Base-by-base conservation (phyloP, 1,140 invertebrate genomes). In the Phenacoccus solenopsis region DNA sequence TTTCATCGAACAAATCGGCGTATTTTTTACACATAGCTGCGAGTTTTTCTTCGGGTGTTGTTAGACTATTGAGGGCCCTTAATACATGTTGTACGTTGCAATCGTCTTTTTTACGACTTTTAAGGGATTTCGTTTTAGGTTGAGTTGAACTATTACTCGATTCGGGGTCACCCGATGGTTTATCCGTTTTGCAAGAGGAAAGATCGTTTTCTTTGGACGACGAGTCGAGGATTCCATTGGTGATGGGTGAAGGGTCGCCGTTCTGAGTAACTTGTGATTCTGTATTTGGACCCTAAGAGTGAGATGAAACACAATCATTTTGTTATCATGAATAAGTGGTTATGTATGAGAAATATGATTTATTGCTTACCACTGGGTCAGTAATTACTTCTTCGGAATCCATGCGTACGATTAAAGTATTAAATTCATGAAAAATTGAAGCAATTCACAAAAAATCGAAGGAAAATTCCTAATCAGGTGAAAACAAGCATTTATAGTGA, bases 1-100 rank as follows among this genome's bases (percentile, higher is more conserved):
- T 87, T 64, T 91, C 90, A 75, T 93, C 90, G n/a, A 88, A 82
- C 7, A 88, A 79, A 74, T 94, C 89, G 27, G 85, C 81, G 78
- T 91, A 91, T 74, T 89, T 89, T 72, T 90, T 89, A 74, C 87
- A 87, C 69, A 93, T 81, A 10, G 85, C 79, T 25, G 84, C 82
- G 21, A 92, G 76, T 79, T 92, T 93, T 72, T 92, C 89, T 74
- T 93, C 89, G 0, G 84, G 74, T n/a, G 82, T 84, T 32, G 84
- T 79, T n/a, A 86, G 77, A 59, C 83, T 84, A 72, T 84, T 87
- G 1, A 92, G 77, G 2, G 84, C 84, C 80, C 88, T 88, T 70
- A 92, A 78, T 68, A 91, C 84, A 77, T 90, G 84, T 74, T 89
- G 88, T 3, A 85, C 75, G 72, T 80, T 81, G 75, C 83, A 83